Evolutionary conservation across 2,797 vertebrate species (phyloP).

Genomic region (Rachycentron canadum): DNA sequence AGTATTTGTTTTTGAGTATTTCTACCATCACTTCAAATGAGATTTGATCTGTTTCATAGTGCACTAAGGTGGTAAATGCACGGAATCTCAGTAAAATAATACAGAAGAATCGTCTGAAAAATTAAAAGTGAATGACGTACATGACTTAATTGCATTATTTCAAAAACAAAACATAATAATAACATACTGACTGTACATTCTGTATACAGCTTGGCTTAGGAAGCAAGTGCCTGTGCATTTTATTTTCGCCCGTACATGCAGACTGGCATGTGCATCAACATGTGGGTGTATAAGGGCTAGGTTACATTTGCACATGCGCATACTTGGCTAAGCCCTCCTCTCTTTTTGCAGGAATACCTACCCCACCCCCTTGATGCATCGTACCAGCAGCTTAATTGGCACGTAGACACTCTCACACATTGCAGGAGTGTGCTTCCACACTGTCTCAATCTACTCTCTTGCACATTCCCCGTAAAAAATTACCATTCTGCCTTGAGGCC

Average conservation of each 20-base stretch:
- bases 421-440: conserved; percentile 33
- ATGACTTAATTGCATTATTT: not conserved
- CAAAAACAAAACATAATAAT: not conserved
- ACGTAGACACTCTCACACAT: conserved; percentile 34
- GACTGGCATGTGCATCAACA: conserved; percentile 39
- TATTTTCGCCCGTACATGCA: conserved; percentile 4
- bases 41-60: not conserved
- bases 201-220: not conserved
- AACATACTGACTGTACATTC: not conserved
- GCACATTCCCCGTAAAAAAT: conserved; percentile 40
- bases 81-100: not conserved
- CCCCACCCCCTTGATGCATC: conserved; percentile 69
- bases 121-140: not conserved
- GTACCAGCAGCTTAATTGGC: conserved; percentile 45
- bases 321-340: conserved; percentile 63
- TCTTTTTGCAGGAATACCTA: conserved; percentile 71
- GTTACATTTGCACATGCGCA: conserved; percentile 69
- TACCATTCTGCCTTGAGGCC: conserved; percentile 24
- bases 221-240: not conserved
- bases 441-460: conserved; percentile 32
- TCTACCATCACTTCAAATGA: not conserved
- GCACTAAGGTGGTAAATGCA: not conserved
- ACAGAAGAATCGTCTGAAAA: not conserved
- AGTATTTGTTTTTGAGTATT: not conserved
- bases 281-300: conserved; percentile 41